Conservation (phyloP, 2,113 vertebrate genomes). For the Lycaon pictus region DNA sequence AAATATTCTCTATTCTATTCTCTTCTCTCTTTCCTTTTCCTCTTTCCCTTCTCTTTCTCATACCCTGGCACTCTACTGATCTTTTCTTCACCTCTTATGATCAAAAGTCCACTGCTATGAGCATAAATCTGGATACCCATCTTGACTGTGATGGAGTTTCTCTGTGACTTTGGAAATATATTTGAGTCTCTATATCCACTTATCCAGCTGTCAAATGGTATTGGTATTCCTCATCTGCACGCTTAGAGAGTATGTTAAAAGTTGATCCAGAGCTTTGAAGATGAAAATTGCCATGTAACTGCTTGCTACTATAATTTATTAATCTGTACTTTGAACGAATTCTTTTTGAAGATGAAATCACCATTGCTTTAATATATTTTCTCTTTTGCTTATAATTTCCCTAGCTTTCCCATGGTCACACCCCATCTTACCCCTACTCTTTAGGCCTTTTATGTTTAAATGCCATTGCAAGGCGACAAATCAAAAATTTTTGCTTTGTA, state of each 20-base stretch:
- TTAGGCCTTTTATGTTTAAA: conserved; percentile 46
- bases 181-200: not conserved
- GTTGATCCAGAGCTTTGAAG: conserved; percentile 43
- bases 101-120: not conserved
- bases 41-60: not conserved
- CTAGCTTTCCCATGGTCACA: conserved; percentile 3
- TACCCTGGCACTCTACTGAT: not conserved
- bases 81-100: not conserved
- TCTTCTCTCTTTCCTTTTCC: not conserved
- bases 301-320: conserved; percentile 46
- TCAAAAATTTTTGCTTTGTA: conserved; percentile 35
- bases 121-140: not conserved
- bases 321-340: not conserved
- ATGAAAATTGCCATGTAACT: conserved; percentile 38
- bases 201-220: not conserved
- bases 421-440: not conserved
- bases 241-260: not conserved
- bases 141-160: not conserved
- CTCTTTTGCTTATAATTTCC: not conserved
- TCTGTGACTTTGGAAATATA: not conserved
- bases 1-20: not conserved
- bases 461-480: conserved; percentile 36
- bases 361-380: not conserved
- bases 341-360: conserved; percentile 41
- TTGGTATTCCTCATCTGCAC: not conserved